phyloP scores from a whole-genome alignment of 2,797 vertebrate species.

The Microhierax caerulescens region DNA sequence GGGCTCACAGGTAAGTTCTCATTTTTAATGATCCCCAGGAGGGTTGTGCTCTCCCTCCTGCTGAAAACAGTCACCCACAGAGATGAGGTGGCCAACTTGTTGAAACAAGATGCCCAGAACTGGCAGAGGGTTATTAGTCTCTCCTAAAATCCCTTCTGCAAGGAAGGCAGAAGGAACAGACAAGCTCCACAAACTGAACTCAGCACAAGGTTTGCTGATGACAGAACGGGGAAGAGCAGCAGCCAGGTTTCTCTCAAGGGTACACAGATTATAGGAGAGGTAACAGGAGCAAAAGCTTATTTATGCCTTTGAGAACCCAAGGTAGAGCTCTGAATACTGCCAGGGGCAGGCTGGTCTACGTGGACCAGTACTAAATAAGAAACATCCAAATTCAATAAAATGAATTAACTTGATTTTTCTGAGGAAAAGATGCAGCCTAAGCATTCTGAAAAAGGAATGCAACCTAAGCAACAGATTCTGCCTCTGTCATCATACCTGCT shows the following conservation, averaged over 20 bases:
- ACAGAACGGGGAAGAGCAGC: neutral
- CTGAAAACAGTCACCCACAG: neutral
- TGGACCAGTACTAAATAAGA: neutral
- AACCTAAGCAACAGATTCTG: neutral
- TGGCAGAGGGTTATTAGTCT: neutral
- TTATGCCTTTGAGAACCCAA: neutral
- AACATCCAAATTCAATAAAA: neutral
- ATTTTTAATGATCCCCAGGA: neutral
- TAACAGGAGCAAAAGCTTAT: neutral
- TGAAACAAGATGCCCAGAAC: neutral
- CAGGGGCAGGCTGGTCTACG: neutral
- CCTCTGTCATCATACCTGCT: neutral
- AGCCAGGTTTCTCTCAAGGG: neutral
- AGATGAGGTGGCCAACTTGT: neutral
- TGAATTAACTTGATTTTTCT: neutral
- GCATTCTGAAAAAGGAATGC: slow-evolving; percentile 9
- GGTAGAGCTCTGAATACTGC: neutral
- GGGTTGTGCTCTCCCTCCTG: neutral
- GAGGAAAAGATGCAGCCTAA: neutral
- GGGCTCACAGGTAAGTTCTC: neutral
- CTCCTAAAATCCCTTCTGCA: neutral
- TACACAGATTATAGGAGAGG: neutral
- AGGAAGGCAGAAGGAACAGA: neutral
- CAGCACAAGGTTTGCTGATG: neutral
- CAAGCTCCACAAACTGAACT: neutral